Percentiles rank a stretch among this genome's conserved stretches.
phyloP scores from a whole-genome alignment of 2,797 vertebrate genomes.

The Somateria mollissima region DNA sequence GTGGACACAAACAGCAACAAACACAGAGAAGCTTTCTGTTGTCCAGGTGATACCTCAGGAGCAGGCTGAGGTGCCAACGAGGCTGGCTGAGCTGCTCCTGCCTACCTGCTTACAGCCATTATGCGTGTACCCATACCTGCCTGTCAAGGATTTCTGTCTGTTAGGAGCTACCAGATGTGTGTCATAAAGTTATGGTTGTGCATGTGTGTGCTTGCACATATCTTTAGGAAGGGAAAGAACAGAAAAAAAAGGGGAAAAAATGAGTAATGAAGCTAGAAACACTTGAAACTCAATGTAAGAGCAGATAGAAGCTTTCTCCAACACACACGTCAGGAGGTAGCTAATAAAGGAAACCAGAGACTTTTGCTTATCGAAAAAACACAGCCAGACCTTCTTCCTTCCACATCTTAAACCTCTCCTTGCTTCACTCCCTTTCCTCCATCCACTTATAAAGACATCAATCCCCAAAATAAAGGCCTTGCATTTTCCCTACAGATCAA shows the following conservation, averaged over 20 bases:
- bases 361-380: neutral
- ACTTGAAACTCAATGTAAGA: neutral
- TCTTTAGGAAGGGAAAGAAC: neutral
- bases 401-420: neutral
- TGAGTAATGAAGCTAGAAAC: neutral
- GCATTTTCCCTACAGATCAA: neutral
- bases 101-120: neutral
- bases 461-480: neutral
- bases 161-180: neutral
- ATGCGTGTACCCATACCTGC: neutral
- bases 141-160: neutral
- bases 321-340: neutral
- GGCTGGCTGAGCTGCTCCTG: neutral
- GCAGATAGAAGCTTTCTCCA: neutral
- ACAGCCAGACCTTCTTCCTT: neutral
- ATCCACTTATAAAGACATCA: neutral
- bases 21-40: neutral
- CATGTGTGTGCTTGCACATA: rapidly evolving
- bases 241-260: neutral
- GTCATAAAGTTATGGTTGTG: neutral
- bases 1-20: neutral
- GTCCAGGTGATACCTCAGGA: neutral
- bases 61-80: neutral
- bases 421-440: neutral
- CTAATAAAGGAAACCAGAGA: neutral